phyloP scores from a whole-genome alignment of 2,113 vertebrate genomes.

The Phainopepla nitens region DNA sequence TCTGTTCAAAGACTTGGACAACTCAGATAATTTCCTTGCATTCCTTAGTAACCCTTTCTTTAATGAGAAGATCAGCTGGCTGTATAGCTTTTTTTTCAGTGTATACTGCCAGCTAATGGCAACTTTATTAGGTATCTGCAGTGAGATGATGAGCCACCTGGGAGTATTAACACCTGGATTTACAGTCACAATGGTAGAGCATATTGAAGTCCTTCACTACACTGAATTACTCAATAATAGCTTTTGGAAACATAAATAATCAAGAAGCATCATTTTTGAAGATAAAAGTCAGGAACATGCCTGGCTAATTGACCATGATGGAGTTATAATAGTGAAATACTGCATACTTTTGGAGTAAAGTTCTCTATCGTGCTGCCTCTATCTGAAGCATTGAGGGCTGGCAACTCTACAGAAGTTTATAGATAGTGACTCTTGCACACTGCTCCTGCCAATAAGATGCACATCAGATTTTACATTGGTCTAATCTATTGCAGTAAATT shows the following conservation, averaged over 20 bases:
- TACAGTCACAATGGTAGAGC: constrained; percentile 71
- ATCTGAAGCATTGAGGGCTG: constrained; percentile 48
- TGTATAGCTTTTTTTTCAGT: constrained; percentile 61
- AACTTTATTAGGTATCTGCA: constrained; percentile 75
- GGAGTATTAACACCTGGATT: constrained; percentile 83
- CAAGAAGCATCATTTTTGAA: constrained; percentile 77
- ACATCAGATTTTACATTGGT: constrained; percentile 39
- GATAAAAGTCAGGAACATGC: constrained; percentile 76
- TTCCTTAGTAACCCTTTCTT: constrained; percentile 51
- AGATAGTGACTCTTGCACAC: constrained; percentile 10
- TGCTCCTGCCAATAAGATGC: constrained; percentile 49
- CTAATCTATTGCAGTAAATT: constrained; percentile 28
- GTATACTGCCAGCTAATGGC: constrained; percentile 72
- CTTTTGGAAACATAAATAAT: constrained; percentile 81
- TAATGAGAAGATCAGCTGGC: constrained; percentile 71
- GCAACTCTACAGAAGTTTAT: constrained; percentile 47
- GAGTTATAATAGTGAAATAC: constrained; percentile 82
- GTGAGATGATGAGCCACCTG: constrained; percentile 71
- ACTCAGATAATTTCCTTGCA: constrained; percentile 56
- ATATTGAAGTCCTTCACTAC: constrained; percentile 73
- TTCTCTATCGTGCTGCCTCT: constrained; percentile 46
- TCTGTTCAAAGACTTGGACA: constrained; percentile 50
- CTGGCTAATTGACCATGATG: constrained; percentile 81
- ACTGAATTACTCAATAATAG: constrained; percentile 79
- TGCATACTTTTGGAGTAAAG: constrained; percentile 57